phyloP scores from a whole-genome alignment of 2,113 vertebrate species.

The Oceanodroma tethys region DNA sequence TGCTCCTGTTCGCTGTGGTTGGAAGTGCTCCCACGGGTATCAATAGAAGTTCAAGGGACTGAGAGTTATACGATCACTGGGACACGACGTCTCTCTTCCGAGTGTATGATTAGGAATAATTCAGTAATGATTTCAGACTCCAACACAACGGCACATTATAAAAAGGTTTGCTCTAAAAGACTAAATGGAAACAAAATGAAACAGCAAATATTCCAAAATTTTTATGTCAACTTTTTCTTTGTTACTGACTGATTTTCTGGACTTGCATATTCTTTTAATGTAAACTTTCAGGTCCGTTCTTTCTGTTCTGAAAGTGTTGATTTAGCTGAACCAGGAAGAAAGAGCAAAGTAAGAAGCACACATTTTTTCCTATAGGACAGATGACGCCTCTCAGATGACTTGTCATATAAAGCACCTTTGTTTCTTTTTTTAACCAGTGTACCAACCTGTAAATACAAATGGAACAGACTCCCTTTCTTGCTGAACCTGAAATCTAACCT shows the following conservation, averaged over 20 bases:
- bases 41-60: background rate
- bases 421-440: background rate
- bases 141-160: background rate
- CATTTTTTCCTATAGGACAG: background rate
- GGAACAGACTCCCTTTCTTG: conserved; percentile 32
- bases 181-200: background rate
- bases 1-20: background rate
- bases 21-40: background rate
- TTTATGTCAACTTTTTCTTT: background rate
- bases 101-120: background rate
- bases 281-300: background rate
- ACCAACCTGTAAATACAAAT: background rate
- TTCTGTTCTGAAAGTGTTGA: background rate
- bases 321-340: background rate
- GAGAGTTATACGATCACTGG: background rate
- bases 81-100: background rate
- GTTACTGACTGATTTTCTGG: background rate
- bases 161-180: background rate
- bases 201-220: too few relatives aligned
- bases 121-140: background rate
- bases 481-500: conserved; percentile 5
- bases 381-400: conserved; percentile 4
- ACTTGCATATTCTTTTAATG: background rate
- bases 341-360: background rate
- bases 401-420: conserved; percentile 45